phyloP scores from a whole-genome alignment of 2,113 vertebrate species.

The Cryptotis parvus region DNA sequence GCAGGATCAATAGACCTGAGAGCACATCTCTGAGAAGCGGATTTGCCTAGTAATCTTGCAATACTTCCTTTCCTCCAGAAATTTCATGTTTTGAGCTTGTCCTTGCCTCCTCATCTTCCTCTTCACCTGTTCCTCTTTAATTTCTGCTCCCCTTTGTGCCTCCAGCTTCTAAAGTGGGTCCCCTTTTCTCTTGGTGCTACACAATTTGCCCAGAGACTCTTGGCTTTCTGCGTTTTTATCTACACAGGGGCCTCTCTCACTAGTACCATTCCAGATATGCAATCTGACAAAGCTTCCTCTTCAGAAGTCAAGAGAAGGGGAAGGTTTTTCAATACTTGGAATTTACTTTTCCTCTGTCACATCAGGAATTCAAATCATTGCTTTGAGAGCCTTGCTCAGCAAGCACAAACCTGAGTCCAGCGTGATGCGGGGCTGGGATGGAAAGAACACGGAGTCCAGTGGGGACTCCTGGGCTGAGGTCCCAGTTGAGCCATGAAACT shows the following conservation, averaged over 20 bases:
- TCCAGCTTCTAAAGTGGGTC: not conserved
- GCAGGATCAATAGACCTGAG: no score
- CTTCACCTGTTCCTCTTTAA: not conserved
- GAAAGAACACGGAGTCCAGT: not conserved
- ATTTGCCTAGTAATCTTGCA: not conserved
- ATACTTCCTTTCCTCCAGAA: not conserved
- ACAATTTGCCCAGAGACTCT: not conserved
- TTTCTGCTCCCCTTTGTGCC: not conserved
- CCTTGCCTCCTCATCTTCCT: no score
- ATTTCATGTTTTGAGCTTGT: not conserved
- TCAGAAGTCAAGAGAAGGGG: not conserved
- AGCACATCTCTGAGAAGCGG: not conserved
- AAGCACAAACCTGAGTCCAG: not conserved
- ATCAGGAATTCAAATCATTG: slow-evolving; percentile 19
- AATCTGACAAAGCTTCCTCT: slow-evolving; percentile 15
- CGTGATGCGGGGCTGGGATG: not conserved
- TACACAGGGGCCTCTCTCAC: not conserved
- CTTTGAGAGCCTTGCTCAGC: not conserved
- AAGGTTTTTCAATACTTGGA: not conserved
- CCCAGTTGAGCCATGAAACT: not conserved
- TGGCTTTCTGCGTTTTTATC: not conserved
- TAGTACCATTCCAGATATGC: not conserved
- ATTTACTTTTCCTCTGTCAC: not conserved
- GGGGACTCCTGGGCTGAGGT: not conserved
- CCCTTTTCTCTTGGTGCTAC: not conserved